phyloP scores from a whole-genome alignment of 2,113 vertebrate genomes.

The Chrysochloris asiatica region DNA sequence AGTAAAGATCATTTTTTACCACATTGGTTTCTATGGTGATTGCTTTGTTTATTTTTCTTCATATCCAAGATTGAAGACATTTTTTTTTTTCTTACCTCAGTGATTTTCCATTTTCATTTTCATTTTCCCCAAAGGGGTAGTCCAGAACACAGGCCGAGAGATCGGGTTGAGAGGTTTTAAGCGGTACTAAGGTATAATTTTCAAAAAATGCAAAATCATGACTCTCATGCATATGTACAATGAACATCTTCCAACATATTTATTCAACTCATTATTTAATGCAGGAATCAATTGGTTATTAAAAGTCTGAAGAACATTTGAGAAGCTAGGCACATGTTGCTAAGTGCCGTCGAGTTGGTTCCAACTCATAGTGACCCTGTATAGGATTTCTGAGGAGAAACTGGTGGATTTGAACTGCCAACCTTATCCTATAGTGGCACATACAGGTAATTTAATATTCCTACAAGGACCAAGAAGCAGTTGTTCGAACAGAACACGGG shows the following conservation, averaged over 20 bases:
- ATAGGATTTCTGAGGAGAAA: too few species aligned
- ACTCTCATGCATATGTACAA: constrained; percentile 28
- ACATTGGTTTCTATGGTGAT: constrained; percentile 62
- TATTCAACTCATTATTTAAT: constrained; percentile 39
- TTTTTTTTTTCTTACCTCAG: constrained; percentile 10
- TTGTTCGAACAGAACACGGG: too few species aligned
- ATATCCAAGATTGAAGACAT: constrained; percentile 20
- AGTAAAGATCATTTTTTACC: constrained; percentile 44
- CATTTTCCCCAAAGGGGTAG: not conserved
- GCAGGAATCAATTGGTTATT: not conserved
- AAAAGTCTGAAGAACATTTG: not conserved
- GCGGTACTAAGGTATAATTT: not conserved
- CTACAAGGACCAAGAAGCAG: too few species aligned
- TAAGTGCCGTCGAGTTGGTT: too few species aligned
- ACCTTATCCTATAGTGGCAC: too few species aligned
- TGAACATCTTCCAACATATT: constrained; percentile 26
- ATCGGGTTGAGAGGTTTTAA: not conserved
- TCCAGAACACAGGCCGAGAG: constrained; percentile 21
- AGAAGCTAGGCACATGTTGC: too few species aligned
- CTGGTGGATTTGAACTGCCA: too few species aligned
- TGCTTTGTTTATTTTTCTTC: constrained; percentile 25
- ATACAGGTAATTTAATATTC: constrained; percentile 8
- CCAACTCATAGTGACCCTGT: too few species aligned
- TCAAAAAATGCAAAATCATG: constrained; percentile 9
- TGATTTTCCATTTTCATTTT: constrained; percentile 65